Evolutionary conservation across 2,113 vertebrate genomes (phyloP), one percentile per base, ranked within the genome.

Genomic region (Tympanuchus pallidicinctus): DNA sequence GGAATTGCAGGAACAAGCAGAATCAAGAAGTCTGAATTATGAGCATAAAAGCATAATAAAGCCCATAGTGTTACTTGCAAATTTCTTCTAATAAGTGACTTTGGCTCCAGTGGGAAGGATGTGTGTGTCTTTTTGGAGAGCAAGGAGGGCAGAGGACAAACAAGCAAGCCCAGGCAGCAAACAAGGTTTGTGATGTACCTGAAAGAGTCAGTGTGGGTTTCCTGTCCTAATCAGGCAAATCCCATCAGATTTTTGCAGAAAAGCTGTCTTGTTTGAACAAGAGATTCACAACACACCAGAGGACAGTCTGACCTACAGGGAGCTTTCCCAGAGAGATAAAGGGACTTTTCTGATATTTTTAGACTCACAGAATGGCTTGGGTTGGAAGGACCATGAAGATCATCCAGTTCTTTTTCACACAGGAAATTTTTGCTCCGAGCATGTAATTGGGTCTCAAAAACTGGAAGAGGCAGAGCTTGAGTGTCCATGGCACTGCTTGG

Each of bases 371-470:
- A 9, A 54, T 54, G 52, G 52, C 14, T 54, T 54, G 27, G 25
- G 14, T 54, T 54, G 52, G 52, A 27, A 54, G 27, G 27, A 54
- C 8, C 14, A 54, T 22, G 47, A 48, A 8, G 47, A 22, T 48
- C 47, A 48, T 48, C 47, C 48, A 25, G 48, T 25, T 66, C 15
- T 15, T 6, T 59, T 36, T 61, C 18, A 20, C 8, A 1, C 4
- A 3, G 5, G 43, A 32, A 6, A 42, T 11, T 76, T 20, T 76
- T 75, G 28, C 38, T 71, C 47, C 57, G 47, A 11, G n/a, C 71
- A 24, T 2, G 0, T 3, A 10, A 8, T 15, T 80, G 14, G 45
- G 17, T 54, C 28, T 22, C 6, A 2, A 18, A 28, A 11, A 11
- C 47, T 22, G 20, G 24, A 12, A 69, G 2, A 28, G 32, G 40